phyloP scores from a whole-genome alignment of 2,888 invertebrate species.

The Lasius fuliginosus region DNA sequence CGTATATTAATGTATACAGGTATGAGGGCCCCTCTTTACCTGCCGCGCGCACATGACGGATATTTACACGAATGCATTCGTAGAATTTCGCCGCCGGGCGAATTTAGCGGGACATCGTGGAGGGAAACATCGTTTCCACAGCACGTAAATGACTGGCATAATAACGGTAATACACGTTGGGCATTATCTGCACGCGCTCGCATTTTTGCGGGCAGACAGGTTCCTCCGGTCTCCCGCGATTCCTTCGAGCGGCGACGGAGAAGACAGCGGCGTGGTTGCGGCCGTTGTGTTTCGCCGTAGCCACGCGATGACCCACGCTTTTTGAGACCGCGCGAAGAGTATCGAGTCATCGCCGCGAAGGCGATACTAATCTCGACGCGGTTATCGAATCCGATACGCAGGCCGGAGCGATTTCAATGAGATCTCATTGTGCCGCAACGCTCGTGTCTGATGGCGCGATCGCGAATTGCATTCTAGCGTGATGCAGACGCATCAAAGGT shows the following conservation, averaged over 20 bases:
- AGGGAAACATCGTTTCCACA: constrained; percentile 72
- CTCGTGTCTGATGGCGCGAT: constrained; percentile 21
- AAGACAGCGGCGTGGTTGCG: constrained; percentile 6
- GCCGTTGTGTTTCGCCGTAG: constrained; percentile 48
- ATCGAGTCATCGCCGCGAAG: constrained; percentile 68
- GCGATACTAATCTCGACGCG: constrained; percentile 50
- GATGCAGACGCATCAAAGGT: constrained; percentile 53
- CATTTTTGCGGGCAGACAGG: constrained; percentile 78
- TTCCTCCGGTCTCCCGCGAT: constrained; percentile 63
- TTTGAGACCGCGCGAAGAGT: constrained; percentile 61
- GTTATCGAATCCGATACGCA: constrained; percentile 50
- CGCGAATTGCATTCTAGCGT: constrained; percentile 48
- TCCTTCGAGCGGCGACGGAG: constrained; percentile 33
- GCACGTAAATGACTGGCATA: constrained; percentile 81
- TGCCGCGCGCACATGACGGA: constrained; percentile 41
- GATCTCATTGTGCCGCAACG: constrained; percentile 44
- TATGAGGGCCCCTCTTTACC: constrained; percentile 30
- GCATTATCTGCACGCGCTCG: constrained; percentile 85
- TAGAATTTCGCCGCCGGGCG: constrained; percentile 76
- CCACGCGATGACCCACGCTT: constrained; percentile 74
- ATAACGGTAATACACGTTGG: constrained; percentile 81
- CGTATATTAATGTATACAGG: constrained; percentile 44
- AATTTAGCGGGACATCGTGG: constrained; percentile 76
- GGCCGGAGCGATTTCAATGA: constrained; percentile 44
- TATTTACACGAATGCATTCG: constrained; percentile 78